Conservation (phyloP, 1,140 invertebrate species). For the Pomacea maculata region DNA sequence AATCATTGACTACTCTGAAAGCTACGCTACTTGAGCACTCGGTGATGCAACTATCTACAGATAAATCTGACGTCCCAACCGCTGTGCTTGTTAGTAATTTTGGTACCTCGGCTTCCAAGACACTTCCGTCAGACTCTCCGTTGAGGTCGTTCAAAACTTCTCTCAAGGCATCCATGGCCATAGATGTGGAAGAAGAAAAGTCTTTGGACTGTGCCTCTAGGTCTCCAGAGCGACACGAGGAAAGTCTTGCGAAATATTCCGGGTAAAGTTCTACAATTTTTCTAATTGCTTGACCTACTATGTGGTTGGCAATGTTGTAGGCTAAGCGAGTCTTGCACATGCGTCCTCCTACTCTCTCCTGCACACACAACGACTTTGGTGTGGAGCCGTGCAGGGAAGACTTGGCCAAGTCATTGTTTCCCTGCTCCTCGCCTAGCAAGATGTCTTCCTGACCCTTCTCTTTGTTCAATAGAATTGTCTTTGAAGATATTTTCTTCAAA, state of each 20-base stretch:
- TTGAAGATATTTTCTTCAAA: background rate
- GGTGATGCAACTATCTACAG: background rate
- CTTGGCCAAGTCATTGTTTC: background rate
- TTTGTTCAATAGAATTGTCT: background rate
- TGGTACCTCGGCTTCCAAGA: background rate
- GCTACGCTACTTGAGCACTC: background rate
- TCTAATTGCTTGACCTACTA: slow-evolving; percentile 11
- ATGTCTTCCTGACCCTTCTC: background rate
- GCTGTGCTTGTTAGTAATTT: background rate
- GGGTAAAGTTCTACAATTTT: slow-evolving; percentile 13
- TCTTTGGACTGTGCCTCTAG: background rate
- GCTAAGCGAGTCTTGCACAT: slow-evolving; percentile 4
- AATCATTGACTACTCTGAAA: background rate
- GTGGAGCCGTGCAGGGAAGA: background rate
- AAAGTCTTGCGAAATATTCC: background rate
- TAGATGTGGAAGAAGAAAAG: background rate
- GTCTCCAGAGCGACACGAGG: too few species aligned
- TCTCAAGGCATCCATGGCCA: slow-evolving; percentile 15
- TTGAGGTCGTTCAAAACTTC: slow-evolving; percentile 11
- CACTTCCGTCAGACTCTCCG: background rate
- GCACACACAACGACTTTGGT: background rate
- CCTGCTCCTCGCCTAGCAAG: background rate
- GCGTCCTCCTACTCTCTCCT: background rate
- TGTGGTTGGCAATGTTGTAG: slow-evolving; percentile 19
- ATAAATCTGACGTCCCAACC: background rate